Evolutionary conservation across 2,888 invertebrate genomes (phyloP).

Genomic region (Protodeltote pygarga): DNA sequence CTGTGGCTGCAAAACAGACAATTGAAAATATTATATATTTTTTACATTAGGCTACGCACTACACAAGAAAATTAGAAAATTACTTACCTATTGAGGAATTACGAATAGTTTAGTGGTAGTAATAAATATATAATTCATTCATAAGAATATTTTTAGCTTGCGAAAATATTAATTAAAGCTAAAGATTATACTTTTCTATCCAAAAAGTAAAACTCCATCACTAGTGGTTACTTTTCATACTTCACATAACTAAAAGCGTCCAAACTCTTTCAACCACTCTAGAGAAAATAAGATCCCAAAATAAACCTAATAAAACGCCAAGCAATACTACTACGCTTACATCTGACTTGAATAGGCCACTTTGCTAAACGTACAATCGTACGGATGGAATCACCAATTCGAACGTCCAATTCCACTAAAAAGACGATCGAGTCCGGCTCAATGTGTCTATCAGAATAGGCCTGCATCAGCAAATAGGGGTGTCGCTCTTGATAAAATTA

Average conservation of each 20-base stretch:
- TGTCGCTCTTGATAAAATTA: slow-evolving; percentile 27
- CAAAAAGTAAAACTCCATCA: no score
- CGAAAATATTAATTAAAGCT: no score
- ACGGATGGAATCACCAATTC: slow-evolving; percentile 37
- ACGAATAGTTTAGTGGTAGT: no score
- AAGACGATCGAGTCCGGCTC: slow-evolving; percentile 44
- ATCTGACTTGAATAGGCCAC: slow-evolving; percentile 33
- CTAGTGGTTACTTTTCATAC: not conserved
- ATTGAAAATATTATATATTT: no score
- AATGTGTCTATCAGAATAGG: slow-evolving; percentile 45
- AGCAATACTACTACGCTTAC: slow-evolving; percentile 35
- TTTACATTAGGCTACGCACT: no score
- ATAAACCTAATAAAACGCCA: slow-evolving; percentile 15
- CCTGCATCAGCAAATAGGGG: slow-evolving; percentile 42
- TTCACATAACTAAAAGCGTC: no score
- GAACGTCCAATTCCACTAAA: slow-evolving; percentile 43
- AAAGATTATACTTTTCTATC: no score
- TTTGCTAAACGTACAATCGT: slow-evolving; percentile 43
- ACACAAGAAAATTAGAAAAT: no score
- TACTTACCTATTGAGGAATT: no score
- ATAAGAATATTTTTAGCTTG: no score
- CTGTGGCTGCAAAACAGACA: no score
- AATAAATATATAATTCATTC: no score
- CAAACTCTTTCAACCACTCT: not conserved
- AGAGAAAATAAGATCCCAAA: slow-evolving; percentile 16